Percentiles rank a stretch among this genome's conserved stretches.
Evolutionary conservation across 2,797 vertebrate species (phyloP).

Genomic region (Poecilia picta): DNA sequence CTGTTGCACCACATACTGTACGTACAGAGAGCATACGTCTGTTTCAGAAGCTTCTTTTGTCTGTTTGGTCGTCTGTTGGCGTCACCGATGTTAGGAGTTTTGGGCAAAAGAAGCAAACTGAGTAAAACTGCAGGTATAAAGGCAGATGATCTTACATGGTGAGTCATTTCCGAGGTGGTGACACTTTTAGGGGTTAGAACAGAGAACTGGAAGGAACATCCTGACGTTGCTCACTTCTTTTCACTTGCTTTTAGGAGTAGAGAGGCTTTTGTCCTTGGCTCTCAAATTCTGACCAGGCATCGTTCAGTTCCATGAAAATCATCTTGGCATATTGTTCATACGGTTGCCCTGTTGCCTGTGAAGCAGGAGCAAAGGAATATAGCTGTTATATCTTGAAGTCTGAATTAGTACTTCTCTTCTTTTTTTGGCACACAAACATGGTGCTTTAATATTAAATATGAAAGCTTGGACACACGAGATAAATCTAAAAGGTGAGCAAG

Average conservation of each 20-base stretch:
- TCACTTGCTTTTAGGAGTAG: constrained; percentile 80
- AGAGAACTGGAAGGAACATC: constrained; percentile 32
- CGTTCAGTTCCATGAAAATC: constrained; percentile 99
- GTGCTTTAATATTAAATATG: neutral
- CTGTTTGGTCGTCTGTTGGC: constrained; percentile 31
- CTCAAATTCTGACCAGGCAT: constrained; percentile 99
- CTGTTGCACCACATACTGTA: constrained; percentile 50
- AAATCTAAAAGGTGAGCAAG: neutral
- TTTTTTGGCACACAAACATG: neutral
- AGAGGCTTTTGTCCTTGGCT: constrained; percentile 99
- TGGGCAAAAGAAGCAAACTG: constrained; percentile 25
- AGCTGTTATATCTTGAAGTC: neutral
- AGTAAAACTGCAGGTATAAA: constrained; percentile 63
- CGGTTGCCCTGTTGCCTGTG: constrained; percentile 94
- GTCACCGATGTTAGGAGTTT: constrained; percentile 26
- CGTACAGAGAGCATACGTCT: constrained; percentile 39
- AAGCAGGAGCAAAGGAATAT: constrained; percentile 39
- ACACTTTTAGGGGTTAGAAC: constrained; percentile 34
- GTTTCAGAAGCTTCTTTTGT: constrained; percentile 42
- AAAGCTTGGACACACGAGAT: neutral
- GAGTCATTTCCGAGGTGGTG: constrained; percentile 55
- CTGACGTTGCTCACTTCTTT: constrained; percentile 38
- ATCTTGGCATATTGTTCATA: constrained; percentile 99
- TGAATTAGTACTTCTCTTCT: neutral
- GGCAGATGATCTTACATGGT: constrained; percentile 69